phyloP scores from a whole-genome alignment of 2,888 invertebrate species.

The Luperina testacea region DNA sequence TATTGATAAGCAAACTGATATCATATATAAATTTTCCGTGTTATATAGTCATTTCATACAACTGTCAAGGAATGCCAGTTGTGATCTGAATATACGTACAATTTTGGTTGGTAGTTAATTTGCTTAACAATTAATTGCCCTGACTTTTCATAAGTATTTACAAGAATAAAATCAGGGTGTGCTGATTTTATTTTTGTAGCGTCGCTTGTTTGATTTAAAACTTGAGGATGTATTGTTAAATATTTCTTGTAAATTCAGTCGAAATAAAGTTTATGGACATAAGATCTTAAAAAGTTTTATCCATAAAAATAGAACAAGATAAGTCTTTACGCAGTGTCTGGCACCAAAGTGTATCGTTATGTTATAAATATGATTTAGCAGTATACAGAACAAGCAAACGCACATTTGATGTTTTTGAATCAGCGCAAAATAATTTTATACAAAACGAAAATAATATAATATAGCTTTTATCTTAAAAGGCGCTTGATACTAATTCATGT shows the following conservation, averaged over 20 bases:
- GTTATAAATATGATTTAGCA: not conserved
- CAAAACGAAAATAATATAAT: not conserved
- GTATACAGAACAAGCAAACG: not conserved
- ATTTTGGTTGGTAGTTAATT: not conserved
- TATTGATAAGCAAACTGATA: not conserved
- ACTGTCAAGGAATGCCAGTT: not conserved
- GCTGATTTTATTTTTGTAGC: not conserved
- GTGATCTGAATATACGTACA: not conserved
- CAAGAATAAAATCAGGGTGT: not conserved
- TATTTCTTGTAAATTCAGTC: not conserved
- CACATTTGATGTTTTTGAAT: not conserved
- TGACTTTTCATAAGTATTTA: not conserved
- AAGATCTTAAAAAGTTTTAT: not conserved
- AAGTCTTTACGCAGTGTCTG: not conserved
- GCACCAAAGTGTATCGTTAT: not conserved
- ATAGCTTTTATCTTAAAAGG: not conserved
- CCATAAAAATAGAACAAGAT: too few species aligned
- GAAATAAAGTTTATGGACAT: not conserved
- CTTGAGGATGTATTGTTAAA: not conserved
- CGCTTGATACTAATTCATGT: conserved; percentile 9
- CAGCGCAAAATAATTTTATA: not conserved
- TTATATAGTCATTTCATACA: not conserved
- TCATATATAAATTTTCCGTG: not conserved
- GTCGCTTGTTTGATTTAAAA: not conserved
- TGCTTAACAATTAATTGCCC: not conserved